phyloP scores from a whole-genome alignment of 2,113 vertebrate species.

The Diadophis punctatus region DNA sequence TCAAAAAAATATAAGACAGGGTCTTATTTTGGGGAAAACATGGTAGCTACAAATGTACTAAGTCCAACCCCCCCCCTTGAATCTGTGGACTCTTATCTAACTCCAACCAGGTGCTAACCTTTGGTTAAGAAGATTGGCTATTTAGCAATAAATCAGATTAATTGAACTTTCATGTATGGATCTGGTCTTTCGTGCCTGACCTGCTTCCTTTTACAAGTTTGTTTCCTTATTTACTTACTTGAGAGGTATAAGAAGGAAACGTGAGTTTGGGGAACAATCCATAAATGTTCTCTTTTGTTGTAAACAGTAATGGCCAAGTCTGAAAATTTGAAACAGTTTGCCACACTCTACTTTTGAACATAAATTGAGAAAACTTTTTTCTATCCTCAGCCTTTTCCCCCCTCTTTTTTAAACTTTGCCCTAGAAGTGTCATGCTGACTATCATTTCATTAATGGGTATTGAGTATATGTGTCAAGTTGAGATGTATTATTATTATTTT shows the following conservation, averaged over 20 bases:
- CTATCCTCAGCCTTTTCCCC: constrained; percentile 37
- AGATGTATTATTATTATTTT: constrained; percentile 60
- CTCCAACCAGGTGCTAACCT: background rate
- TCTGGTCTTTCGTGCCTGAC: background rate
- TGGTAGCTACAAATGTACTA: background rate
- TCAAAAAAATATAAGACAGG: too few relatives aligned
- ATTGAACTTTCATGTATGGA: background rate
- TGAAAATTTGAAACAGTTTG: constrained; percentile 59
- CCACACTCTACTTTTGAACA: constrained; percentile 58
- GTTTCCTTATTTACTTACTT: constrained; percentile 21
- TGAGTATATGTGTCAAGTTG: constrained; percentile 64
- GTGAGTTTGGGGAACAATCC: background rate
- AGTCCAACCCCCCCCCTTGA: background rate
- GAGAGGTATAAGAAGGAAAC: background rate
- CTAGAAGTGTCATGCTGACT: constrained; percentile 57
- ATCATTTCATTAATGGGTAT: constrained; percentile 67
- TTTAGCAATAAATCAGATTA: background rate
- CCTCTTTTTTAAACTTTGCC: constrained; percentile 26
- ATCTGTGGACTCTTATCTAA: background rate
- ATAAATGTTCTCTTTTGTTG: constrained; percentile 42
- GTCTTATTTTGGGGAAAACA: too few relatives aligned
- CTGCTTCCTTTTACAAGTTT: constrained; percentile 32
- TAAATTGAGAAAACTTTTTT: constrained; percentile 55
- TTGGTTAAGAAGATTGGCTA: background rate
- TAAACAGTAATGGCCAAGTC: constrained; percentile 48